Base-by-base conservation (phyloP, 2,113 vertebrate species). In the Benitochromis conjunctus region DNA sequence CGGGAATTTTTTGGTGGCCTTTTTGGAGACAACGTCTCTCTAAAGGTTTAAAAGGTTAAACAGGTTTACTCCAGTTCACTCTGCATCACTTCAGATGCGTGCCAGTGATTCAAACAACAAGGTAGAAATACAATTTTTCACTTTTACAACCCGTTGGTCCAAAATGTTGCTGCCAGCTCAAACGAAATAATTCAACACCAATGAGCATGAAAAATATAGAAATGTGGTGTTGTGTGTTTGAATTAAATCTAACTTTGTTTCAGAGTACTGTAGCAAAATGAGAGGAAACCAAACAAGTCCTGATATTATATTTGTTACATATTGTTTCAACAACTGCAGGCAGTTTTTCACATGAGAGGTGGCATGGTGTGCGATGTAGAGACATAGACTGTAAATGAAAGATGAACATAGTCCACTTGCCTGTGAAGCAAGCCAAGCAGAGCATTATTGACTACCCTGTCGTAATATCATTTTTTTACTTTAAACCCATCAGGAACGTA, bases 331-430 rank as follows among this genome's bases (percentile, higher is more conserved):
- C 18, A 13, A 46, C 64, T 46, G 7, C 64, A 46, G 38, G 64
- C 64, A 71, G 64, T 43, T 71, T 71, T 71, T 43, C n/a, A 71
- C 64, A 46, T 3, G 6, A 51, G 16, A 74, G 43, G 11, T 48
- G 41, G 24, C 18, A 14, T 74, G 66, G 3, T 74, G 66, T 29
- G 41, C 9, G 0, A 19, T 74, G 24, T 0, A 51, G 43, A 51
- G 69, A 24, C 69, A 74, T 29, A 74, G 43, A 74, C 69, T 31
- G 69, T 74, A 74, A 74, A 51, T 74, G 16, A 74, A 74, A 74
- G 43, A 29, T 31, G 43, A 29, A 16, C 24, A 19, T 6, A 74
- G 1, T 74, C 16, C 43, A 51, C 5, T 74, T 19, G 43, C 43
- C 4, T 48, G 7, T 48, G 69, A 74, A 74, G 14, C 24, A 74